These are phyloP conservation scores for Ostrea denselamellosa DNA, from an alignment of 1,140 invertebrate genomes.

Conservation along the genomic window DNA sequence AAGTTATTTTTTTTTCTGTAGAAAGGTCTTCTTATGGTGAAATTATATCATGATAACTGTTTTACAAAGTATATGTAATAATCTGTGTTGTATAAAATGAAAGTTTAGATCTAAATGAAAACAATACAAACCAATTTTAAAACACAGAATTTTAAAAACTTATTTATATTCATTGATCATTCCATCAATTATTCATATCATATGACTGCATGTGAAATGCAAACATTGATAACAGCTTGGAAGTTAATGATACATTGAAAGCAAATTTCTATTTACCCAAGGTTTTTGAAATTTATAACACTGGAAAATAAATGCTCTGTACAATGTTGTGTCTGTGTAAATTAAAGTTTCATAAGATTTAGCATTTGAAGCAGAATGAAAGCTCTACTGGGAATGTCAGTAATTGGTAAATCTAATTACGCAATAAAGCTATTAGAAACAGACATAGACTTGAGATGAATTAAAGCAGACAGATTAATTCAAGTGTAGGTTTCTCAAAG, in stretches of 20 bases:
- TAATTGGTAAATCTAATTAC: conserved; percentile 38
- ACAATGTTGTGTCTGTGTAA: not conserved
- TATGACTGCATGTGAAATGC: not conserved
- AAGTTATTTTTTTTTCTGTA: too few relatives aligned
- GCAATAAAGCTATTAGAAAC: conserved; percentile 27
- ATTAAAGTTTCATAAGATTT: not conserved
- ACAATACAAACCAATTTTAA: too few relatives aligned
- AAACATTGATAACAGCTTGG: not conserved
- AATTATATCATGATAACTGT: too few relatives aligned
- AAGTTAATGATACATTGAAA: not conserved
- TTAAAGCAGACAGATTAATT: conserved; percentile 36
- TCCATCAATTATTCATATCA: not conserved
- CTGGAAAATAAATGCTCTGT: not conserved
- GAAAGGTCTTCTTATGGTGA: too few relatives aligned
- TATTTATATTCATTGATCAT: not conserved
- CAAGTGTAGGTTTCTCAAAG: conserved; percentile 12
- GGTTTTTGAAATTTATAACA: not conserved
- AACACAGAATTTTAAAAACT: not conserved
- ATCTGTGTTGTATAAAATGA: too few relatives aligned
- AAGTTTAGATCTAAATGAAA: too few relatives aligned
- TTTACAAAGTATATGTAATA: too few relatives aligned
- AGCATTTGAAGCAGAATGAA: not conserved
- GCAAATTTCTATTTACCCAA: too few relatives aligned
- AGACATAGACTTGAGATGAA: conserved; percentile 17
- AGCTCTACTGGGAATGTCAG: not conserved